Conservation (phyloP, 1,140 invertebrate genomes). For the Chelonus insularis region DNA sequence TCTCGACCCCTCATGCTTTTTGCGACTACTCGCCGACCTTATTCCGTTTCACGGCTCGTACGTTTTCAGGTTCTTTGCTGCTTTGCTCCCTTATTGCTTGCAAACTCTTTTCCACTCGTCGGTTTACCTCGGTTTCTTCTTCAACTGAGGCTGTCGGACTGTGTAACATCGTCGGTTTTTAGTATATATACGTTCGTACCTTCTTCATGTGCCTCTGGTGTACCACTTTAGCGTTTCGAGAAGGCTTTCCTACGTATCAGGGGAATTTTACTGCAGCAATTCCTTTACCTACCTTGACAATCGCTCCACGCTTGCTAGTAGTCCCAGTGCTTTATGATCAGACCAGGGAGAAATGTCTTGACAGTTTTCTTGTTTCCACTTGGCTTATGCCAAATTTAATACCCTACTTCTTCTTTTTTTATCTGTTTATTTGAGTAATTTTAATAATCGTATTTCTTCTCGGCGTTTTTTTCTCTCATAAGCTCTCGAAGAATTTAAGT, state of each 20-base stretch:
- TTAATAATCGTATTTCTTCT: too few relatives aligned
- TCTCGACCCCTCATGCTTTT: conserved; percentile 2
- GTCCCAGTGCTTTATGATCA: background rate
- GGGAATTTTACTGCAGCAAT: background rate
- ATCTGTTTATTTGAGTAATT: too few relatives aligned
- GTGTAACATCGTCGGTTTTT: conserved; percentile 35
- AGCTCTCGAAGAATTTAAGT: too few relatives aligned
- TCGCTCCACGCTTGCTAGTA: background rate
- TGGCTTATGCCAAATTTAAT: background rate
- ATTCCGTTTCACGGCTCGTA: conserved; percentile 10
- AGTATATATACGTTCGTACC: conserved; percentile 33
- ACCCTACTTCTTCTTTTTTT: too few relatives aligned
- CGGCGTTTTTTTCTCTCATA: too few relatives aligned
- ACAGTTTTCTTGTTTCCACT: background rate
- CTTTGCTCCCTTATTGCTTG: background rate
- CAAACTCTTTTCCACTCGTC: background rate
- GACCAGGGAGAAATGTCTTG: background rate
- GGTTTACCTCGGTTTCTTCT: conserved; percentile 37
- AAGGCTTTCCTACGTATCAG: background rate
- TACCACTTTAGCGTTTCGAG: background rate
- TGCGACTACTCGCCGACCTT: conserved; percentile 16
- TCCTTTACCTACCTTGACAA: conserved; percentile 1
- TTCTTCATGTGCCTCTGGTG: background rate
- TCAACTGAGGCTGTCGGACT: conserved; percentile 41
- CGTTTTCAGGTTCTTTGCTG: conserved; percentile 3